Base-by-base conservation (phyloP, 2,113 vertebrate genomes). In the Dromiciops gliroides region DNA sequence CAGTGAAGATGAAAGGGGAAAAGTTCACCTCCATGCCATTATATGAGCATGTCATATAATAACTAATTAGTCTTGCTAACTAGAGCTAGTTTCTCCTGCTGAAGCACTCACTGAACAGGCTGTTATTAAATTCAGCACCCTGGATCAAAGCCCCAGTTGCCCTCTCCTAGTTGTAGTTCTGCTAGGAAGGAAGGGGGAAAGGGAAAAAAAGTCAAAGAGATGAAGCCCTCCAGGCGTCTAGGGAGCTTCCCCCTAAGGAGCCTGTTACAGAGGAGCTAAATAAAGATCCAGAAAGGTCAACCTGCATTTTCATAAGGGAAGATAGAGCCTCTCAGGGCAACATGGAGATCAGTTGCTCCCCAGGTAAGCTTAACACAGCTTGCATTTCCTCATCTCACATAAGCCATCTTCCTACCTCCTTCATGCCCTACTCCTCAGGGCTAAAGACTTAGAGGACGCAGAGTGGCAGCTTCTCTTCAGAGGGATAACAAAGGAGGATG, bases 401-500 rank as follows among this genome's bases (percentile, higher is more conserved):
- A 95, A 97, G 91, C 95, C 91, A 2, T 49, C 49, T 60, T 48
- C 67, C 56, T 83, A 22, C 1, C 75, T 75, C 90, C 91, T 90
- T 25, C 37, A 0, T 8, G n/a, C 95, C 92, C 31, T 28, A 48
- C 26, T 96, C 90, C 94, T 95, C 90, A 50, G n/a, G 51, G 51
- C 97, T 89, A 75, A 83, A 92, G 93, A 92, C 89, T 96, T 60
- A 94, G 51, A 95, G 49, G 48, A 89, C 88, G 89, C 5, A 0
- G 1, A 25, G 94, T 0, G 0, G 88, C 94, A 24, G 83, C 92
- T 50, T 94, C 56, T 94, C 93, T 88, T 51, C 94, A 51, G 5
- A 26, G 75, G 92, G 67, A 88, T 96, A 97, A 95, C 94, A 93
- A 96, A 95, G 96, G 92, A 50, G 60, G 53, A 95, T 91, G 44